phyloP scores from a whole-genome alignment of 1,140 invertebrate species.

The Drosophila subobscura region DNA sequence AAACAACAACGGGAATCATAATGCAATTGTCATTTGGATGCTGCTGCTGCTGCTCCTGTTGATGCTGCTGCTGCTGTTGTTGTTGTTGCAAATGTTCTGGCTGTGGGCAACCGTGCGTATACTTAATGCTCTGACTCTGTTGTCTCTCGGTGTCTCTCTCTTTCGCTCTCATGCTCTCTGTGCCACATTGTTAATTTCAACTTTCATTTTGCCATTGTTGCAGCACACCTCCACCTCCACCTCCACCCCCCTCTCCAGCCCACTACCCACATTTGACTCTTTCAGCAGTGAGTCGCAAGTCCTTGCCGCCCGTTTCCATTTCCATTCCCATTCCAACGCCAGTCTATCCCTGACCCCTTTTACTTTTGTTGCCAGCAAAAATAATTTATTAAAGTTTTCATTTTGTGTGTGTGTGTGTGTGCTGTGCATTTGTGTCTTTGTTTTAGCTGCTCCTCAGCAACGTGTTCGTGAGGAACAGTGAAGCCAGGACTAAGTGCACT shows the following conservation, averaged over 20 bases:
- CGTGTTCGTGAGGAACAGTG: slow-evolving; percentile 13
- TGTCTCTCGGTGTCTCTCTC: background rate
- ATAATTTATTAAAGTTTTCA: slow-evolving; percentile 57
- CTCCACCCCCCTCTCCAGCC: too few species aligned
- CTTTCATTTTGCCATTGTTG: slow-evolving; percentile 27
- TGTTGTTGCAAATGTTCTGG: slow-evolving; percentile 6
- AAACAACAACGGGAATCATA: slow-evolving; percentile 20
- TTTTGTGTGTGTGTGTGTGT: background rate
- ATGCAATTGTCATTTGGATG: slow-evolving; percentile 40
- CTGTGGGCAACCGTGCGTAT: slow-evolving; percentile 43
- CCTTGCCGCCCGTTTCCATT: too few species aligned
- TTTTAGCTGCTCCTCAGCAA: slow-evolving; percentile 14
- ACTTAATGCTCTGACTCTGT: slow-evolving; percentile 41
- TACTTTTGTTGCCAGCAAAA: slow-evolving; percentile 36
- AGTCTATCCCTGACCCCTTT: slow-evolving; percentile 17
- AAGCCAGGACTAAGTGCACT: slow-evolving; percentile 11
- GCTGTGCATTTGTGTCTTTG: slow-evolving; percentile 9
- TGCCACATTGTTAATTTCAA: slow-evolving; percentile 24
- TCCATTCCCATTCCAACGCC: background rate
- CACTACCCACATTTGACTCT: background rate
- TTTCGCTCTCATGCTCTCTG: background rate
- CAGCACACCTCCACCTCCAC: background rate
- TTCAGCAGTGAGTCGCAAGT: too few species aligned
- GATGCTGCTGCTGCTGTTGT: slow-evolving; percentile 1
- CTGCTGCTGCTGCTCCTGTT: background rate